Conservation (phyloP, 2,888 invertebrate genomes). For the Phoenoteleia sp. region DNA sequence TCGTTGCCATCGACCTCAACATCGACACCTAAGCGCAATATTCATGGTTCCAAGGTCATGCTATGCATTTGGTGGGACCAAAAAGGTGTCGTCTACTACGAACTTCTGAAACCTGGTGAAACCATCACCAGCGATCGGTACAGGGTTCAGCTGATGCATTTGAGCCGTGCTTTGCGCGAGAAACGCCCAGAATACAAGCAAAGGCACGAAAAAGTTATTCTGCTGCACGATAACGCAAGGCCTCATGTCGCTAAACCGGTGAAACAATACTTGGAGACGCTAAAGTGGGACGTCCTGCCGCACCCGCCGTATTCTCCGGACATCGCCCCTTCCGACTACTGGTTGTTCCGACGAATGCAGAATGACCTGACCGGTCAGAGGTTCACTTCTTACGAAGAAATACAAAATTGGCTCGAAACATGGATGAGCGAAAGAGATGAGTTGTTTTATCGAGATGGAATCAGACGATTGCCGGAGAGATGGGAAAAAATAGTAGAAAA, state of each 20-base stretch:
- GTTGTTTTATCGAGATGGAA: slow-evolving; percentile 9
- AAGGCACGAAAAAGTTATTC: slow-evolving; percentile 10
- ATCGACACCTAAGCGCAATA: slow-evolving; percentile 1
- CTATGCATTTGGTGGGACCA: slow-evolving; percentile 14
- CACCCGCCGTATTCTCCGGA: slow-evolving; percentile 4
- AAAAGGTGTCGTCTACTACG: slow-evolving; percentile 1
- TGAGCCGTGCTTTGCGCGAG: neutral
- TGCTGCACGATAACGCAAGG: slow-evolving; percentile 9
- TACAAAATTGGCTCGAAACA: slow-evolving; percentile 1
- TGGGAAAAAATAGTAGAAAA: neutral
- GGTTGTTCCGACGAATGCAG: neutral
- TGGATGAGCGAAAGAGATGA: neutral
- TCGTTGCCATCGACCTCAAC: slow-evolving; percentile 6
- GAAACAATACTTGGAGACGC: slow-evolving; percentile 8
- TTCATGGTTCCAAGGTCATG: slow-evolving; percentile 8
- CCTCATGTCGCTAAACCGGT: slow-evolving; percentile 25
- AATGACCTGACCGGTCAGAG: neutral
- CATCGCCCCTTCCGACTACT: too few relatives aligned
- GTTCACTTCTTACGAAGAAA: slow-evolving; percentile 13
- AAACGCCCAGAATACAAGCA: neutral
- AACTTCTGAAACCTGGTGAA: neutral
- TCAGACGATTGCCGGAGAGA: slow-evolving; percentile 1
- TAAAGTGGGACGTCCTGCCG: neutral
- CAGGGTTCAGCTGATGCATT: neutral
- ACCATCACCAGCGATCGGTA: neutral